phyloP scores from a whole-genome alignment of 2,888 invertebrate genomes.

The Temnothorax rugatulus region DNA sequence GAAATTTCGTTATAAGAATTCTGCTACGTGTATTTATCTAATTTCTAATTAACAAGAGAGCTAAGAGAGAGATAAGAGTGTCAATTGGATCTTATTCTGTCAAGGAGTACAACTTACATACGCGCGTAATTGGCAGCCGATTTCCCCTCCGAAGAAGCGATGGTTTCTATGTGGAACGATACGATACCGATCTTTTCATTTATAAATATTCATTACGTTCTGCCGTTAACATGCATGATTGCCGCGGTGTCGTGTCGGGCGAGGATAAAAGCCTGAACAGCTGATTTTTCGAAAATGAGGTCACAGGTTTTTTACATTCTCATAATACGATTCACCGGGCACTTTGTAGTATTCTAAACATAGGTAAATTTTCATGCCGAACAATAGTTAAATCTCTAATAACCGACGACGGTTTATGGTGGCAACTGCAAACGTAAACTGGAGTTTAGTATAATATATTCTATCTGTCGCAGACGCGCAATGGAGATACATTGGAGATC shows the following conservation, averaged over 20 bases:
- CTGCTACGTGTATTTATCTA: background rate
- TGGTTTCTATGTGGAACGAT: slow-evolving; percentile 20
- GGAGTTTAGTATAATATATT: background rate
- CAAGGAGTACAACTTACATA: background rate
- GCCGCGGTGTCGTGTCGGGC: slow-evolving; percentile 2
- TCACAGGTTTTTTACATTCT: slow-evolving; percentile 38
- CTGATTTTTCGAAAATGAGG: slow-evolving; percentile 36
- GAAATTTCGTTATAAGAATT: slow-evolving; percentile 8
- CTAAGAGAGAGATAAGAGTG: background rate
- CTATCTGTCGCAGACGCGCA: background rate
- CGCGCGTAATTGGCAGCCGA: slow-evolving; percentile 1
- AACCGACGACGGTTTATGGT: background rate
- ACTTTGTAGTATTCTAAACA: background rate
- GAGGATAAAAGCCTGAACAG: slow-evolving; percentile 18
- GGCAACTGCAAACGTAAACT: background rate
- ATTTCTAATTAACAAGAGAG: background rate
- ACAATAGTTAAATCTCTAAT: slow-evolving; percentile 8
- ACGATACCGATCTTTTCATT: slow-evolving; percentile 53
- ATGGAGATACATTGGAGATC: slow-evolving; percentile 1
- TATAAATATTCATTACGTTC: slow-evolving; percentile 62
- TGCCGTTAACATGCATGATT: slow-evolving; percentile 50
- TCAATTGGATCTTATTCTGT: background rate
- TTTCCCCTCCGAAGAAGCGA: background rate
- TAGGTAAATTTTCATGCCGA: background rate
- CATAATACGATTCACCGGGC: background rate